Evolutionary conservation across 64 coral and sea anemone genomes (phyloP), one percentile per base, ranked within the genome.

Genomic region (Catalaphyllia jardinei): DNA sequence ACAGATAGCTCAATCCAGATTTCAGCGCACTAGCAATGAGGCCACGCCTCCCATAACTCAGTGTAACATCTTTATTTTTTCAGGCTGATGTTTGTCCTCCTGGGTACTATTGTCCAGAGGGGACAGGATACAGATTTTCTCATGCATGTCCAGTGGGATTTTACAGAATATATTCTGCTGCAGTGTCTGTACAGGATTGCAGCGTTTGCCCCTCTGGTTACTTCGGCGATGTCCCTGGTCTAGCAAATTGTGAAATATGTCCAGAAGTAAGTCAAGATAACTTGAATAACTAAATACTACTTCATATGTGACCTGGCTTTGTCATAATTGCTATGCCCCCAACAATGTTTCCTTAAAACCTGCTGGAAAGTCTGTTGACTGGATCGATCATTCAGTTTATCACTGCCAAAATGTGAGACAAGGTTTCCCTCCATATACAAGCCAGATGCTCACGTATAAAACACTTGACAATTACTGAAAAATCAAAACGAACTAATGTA

Each of bases 101-200:
- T 29, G 97, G 97, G 19, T 83, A 99, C 71, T 99, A 91, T 54
- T 99, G 97, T 79, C 93, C 91, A 11, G 83, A 91, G 89, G 91
- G 90, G 64, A 99, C 97, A 75, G 97, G 93, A 2, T 89, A 95
- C 39, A 99, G 83, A 72, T 86, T 91, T 78, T 59, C 91, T 33
- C 18, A 93, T 52, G 93, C 94, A 15, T 99, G 97, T 77, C 97
- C 94, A 5, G 78, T 81, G 62, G 97, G 97, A 38, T 99, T 95
- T 86, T 99, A 99, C 78, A 91, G 97, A 31, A 95, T 95, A 57
- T 91, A 92, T 19, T 99, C 97, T 74, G 91, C 97, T 29, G 94
- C 93, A 16, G 77, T 95, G 24, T 93, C 93, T 5, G 92, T 95
- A 10, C 91, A 90, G 85, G 97, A 99, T 67, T 99, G 97, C 64